Conservation (phyloP, 2,888 invertebrate species). For the Acrobasis suavella region DNA sequence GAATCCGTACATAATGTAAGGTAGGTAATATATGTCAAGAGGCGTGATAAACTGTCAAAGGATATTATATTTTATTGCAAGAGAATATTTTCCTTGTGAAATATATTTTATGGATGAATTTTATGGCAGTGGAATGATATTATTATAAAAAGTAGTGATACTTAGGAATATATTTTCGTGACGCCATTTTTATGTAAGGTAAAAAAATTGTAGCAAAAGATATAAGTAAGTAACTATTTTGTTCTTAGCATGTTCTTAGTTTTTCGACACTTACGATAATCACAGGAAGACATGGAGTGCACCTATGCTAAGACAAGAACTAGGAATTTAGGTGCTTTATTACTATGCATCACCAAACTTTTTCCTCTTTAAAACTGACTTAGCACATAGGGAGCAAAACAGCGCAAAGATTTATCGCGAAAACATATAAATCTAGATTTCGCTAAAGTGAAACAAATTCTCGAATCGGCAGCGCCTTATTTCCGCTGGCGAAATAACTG, state of each 20-base stretch:
- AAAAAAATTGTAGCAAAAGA: not conserved
- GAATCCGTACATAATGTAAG: conserved; percentile 32
- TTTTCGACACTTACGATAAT: no score
- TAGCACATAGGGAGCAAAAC: not conserved
- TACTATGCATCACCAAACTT: not conserved
- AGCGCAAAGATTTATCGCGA: conserved; percentile 24
- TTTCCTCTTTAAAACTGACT: conserved; percentile 17
- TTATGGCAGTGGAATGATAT: conserved; percentile 3
- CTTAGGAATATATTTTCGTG: not conserved
- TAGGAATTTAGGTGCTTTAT: not conserved
- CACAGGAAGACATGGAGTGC: not conserved
- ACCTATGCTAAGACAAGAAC: not conserved
- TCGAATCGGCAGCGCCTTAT: conserved; percentile 49
- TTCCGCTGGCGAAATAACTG: conserved; percentile 43
- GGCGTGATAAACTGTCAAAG: conserved; percentile 25
- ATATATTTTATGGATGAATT: conserved; percentile 7
- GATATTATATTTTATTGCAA: conserved; percentile 22
- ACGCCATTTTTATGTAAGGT: not conserved
- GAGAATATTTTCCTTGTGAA: conserved; percentile 6
- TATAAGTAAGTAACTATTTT: no score
- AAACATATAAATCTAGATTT: conserved; percentile 50
- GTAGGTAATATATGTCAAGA: conserved; percentile 36
- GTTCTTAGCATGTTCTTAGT: no score
- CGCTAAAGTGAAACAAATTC: conserved; percentile 59
- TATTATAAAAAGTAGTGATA: conserved; percentile 1